Evolutionary conservation across 2,888 invertebrate genomes (phyloP), one percentile per base, ranked within the genome.

Genomic region (Pristionchus japonicus): DNA sequence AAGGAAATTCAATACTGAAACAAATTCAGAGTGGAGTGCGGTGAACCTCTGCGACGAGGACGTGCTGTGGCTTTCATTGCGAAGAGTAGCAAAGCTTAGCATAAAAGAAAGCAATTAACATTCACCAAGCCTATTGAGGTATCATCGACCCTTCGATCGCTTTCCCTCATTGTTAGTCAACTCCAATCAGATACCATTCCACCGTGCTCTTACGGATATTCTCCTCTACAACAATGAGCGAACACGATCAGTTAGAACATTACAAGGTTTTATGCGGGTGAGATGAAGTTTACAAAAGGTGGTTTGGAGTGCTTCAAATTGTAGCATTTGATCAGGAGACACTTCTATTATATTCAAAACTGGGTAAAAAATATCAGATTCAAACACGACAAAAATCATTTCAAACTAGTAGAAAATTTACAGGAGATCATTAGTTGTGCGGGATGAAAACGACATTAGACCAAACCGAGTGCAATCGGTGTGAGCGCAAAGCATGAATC

Each of bases 371-470:
- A 34, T 64, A 34, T 11, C 7, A 27, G 27, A 61, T n/a, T 61
- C 64, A 64, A 27, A 64, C 27, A 34, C 27, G 64, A 34, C 9
- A 37, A 37, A 37, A 70, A 37, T 37, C 31, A 70, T 20, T 70
- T 37, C 70, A 70, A 70, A 70, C 70, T 70, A 57, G n/a, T 57
- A n/a, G 77, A n/a, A 27, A 47, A 77, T 43, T 43, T 77, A 77
- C 77, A 77, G 77, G 47, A 13, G 37, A 70, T 70, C 70, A 47
- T 77, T 77, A 77, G 43, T 77, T 77, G 23, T 20, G 77, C 20
- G 40, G 31, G 31, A 37, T 34, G 17, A 37, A 34, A 70, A 37
- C 70, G 7, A 70, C 20, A 70, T 70, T 27, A 27, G 61, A 70
- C 27, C 15, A 70, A 70, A 31, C 64, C 31, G 70, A 70, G 37